Base-by-base conservation (phyloP, 2,113 vertebrate species). In the Catharus bicknelli region DNA sequence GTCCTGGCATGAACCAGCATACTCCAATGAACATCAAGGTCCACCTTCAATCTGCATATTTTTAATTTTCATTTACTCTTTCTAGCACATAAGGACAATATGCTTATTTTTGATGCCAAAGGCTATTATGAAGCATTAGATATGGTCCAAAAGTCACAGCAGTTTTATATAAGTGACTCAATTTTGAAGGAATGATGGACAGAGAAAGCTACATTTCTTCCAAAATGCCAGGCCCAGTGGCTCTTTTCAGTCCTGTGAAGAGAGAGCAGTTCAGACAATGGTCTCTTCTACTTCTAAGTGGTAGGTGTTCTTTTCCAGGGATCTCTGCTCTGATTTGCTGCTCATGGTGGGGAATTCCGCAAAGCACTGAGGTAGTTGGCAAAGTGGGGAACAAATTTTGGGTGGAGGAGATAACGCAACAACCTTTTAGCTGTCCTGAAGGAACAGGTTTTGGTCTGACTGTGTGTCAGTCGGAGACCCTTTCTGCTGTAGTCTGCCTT, bases 61-160 rank as follows among this genome's bases (percentile, higher is more conserved):
- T 86, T 59, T 86, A 11, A 47, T 81, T 90, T 77, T 67, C 16
- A 17, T 92, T 93, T 26, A 76, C 7, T 11, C 15, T 87, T 87
- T 87, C 58, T 66, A 89, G 9, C 13, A 84, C 26, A 36, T 50
- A 69, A 75, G 7, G 50, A 82, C 16, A 79, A 19, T 18, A 64
- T 34, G 9, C 11, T 93, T 72, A n/a, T 59, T 90, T 85, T 94
- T 84, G 2, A 50, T 78, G 45, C n/a, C 40, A 87, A 61, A 23
- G 53, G 2, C 43, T 84, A 61, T 57, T 54, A 67, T 23, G 30
- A 73, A 74, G 4, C 21, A 74, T 75, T 75, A 86, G 16, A 45
- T 66, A 63, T 34, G 20, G 38, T 78, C 50, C 30, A 84, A 86
- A 88, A 93, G 75, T 54, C 62, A 45, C 48, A 81, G 10, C 8